These are phyloP conservation scores for Molorchus minor DNA, from an alignment of 2,888 invertebrate genomes.

Conservation along the genomic window DNA sequence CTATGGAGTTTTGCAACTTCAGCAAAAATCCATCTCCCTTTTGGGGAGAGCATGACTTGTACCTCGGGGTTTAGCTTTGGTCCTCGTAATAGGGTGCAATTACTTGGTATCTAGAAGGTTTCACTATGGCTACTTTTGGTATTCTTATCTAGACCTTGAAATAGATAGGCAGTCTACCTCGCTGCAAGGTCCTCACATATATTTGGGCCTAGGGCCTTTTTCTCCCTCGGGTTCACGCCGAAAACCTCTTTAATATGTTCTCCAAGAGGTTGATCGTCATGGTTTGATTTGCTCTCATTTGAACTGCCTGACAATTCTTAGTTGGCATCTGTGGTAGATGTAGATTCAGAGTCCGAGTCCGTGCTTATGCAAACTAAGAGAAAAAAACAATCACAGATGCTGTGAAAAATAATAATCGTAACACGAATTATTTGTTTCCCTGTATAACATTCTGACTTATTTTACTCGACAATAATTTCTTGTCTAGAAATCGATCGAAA, in stretches of 20 bases:
- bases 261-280: not conserved
- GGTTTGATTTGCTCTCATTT: not conserved
- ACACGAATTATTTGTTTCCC: not conserved
- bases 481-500: not conserved
- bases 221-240: not conserved
- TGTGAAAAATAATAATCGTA: not conserved
- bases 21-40: slow-evolving; percentile 9
- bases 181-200: not conserved
- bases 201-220: not conserved
- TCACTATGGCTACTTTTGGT: not conserved
- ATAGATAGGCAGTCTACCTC: not conserved
- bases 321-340: slow-evolving; percentile 1
- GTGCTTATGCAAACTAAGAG: not conserved
- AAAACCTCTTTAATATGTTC: no score
- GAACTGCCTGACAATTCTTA: not conserved
- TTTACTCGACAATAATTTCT: not conserved
- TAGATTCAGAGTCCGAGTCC: not conserved
- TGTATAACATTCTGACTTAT: not conserved
- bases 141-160: not conserved
- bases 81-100: slow-evolving; percentile 8
- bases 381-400: not conserved
- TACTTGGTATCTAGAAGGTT: not conserved
- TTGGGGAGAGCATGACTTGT: not conserved
- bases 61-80: slow-evolving; percentile 22
- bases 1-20: slow-evolving; percentile 7